Conservation (phyloP, 2,888 invertebrate genomes). For the Campoplex nolae region DNA sequence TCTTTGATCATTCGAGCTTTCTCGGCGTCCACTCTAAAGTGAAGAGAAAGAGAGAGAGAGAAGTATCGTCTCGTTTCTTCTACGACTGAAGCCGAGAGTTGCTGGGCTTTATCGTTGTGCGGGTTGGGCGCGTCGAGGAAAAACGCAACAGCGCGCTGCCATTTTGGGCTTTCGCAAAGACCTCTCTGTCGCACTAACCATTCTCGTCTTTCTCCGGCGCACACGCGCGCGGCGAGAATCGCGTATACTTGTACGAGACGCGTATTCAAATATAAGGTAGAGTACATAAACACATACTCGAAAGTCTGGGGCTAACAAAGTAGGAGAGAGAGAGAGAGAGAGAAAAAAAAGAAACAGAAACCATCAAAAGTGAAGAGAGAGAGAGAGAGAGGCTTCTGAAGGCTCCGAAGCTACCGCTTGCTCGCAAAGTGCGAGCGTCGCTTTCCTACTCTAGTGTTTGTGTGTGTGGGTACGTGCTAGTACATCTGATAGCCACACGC, state of each 20-base stretch:
- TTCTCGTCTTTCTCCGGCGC: conserved; percentile 19
- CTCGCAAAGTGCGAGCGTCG: conserved; percentile 20
- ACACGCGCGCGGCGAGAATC: background rate
- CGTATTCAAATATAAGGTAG: conserved; percentile 17
- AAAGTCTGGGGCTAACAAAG: background rate
- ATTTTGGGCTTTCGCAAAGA: conserved; percentile 69
- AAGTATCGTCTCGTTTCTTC: background rate
- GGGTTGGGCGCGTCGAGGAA: conserved; percentile 7
- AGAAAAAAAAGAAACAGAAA: too few species aligned
- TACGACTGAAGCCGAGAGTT: background rate
- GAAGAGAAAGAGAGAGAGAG: background rate
- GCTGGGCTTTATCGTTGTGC: background rate
- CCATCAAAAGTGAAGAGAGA: conserved; percentile 1
- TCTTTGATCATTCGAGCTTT: conserved; percentile 3
- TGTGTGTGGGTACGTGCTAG: background rate
- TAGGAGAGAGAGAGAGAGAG: background rate
- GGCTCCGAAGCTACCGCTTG: conserved; percentile 22
- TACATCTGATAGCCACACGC: conserved; percentile 6
- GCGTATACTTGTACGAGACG: background rate
- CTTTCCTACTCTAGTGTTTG: background rate
- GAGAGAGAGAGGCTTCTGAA: background rate
- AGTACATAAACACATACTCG: background rate
- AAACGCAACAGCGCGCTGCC: conserved; percentile 68
- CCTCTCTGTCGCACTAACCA: conserved; percentile 30
- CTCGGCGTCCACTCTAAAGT: background rate